A percentile compares a stretch with the other conserved stretches of the same genome.
These are phyloP conservation scores for Plestiodon gilberti DNA, from an alignment of 2,113 vertebrate genomes.

Conservation along the genomic window DNA sequence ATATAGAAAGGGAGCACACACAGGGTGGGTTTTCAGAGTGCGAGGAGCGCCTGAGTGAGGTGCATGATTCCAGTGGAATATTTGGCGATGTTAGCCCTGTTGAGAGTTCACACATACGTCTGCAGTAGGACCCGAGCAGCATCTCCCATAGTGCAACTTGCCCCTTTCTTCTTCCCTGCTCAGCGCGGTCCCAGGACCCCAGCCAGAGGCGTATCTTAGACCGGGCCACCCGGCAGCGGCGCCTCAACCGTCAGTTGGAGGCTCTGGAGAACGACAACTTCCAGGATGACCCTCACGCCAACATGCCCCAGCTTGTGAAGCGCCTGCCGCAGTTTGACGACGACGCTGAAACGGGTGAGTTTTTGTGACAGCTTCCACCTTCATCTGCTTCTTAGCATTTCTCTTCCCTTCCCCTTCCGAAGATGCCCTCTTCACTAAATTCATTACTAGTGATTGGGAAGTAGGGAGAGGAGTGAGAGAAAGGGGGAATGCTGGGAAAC, in stretches of 20 bases:
- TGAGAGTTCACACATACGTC: no score
- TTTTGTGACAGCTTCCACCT: no score
- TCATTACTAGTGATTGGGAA: no score
- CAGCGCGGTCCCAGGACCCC: conserved; percentile 84
- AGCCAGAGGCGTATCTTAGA: conserved; percentile 86
- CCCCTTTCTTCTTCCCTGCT: neutral
- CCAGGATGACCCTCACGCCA: conserved; percentile 90
- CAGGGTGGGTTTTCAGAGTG: no score
- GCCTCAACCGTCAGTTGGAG: conserved; percentile 86
- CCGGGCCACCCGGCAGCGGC: conserved; percentile 83
- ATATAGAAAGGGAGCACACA: neutral
- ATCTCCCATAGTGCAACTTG: neutral
- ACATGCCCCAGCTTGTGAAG: conserved; percentile 81
- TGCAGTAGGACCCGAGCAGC: neutral
- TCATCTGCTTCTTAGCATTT: no score
- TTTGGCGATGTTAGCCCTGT: no score
- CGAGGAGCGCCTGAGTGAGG: no score
- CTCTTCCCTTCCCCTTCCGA: no score
- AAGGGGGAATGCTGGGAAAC: no score
- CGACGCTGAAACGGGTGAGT: conserved; percentile 80
- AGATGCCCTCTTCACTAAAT: no score
- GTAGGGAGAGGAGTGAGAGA: no score
- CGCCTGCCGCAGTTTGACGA: conserved; percentile 90
- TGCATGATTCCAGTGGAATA: no score
- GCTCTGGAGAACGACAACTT: conserved; percentile 94